phyloP scores from a whole-genome alignment of 1,140 invertebrate genomes.

The Scylla paramamosain region DNA sequence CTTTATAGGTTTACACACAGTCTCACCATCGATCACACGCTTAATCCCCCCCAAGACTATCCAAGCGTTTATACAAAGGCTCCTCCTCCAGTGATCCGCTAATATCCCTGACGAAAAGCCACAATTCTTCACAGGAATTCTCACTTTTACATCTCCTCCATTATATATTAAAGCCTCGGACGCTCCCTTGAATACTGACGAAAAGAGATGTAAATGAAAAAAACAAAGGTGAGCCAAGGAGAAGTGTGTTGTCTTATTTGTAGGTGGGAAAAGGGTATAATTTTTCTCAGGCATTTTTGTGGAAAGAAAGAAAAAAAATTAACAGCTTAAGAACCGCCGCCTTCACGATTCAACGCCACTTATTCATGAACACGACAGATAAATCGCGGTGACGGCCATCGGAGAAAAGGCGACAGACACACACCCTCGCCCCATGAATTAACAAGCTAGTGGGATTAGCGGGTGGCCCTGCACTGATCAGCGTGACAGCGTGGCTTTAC shows the following conservation, averaged over 20 bases:
- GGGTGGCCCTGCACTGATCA: background rate
- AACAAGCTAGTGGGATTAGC: background rate
- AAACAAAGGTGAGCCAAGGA: background rate
- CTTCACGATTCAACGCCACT: background rate
- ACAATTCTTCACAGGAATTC: background rate
- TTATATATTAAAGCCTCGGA: background rate
- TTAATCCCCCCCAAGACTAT: background rate
- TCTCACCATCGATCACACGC: constrained; percentile 9
- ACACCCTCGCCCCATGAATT: background rate
- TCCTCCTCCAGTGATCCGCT: background rate
- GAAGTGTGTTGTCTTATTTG: background rate
- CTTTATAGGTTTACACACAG: constrained; percentile 3
- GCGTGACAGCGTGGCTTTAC: constrained; percentile 17
- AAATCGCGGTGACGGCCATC: background rate
- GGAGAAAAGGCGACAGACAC: background rate
- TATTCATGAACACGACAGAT: constrained; percentile 22
- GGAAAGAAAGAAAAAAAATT: constrained; percentile 2
- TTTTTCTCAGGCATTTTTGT: background rate
- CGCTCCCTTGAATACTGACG: constrained; percentile 10
- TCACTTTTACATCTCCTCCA: background rate
- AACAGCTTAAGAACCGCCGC: background rate
- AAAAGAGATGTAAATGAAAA: background rate
- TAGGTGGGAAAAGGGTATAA: background rate
- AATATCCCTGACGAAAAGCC: background rate
- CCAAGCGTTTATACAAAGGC: background rate